Evolutionary conservation across 2,888 invertebrate species (phyloP).

Genomic region (Latrodectus elegans): DNA sequence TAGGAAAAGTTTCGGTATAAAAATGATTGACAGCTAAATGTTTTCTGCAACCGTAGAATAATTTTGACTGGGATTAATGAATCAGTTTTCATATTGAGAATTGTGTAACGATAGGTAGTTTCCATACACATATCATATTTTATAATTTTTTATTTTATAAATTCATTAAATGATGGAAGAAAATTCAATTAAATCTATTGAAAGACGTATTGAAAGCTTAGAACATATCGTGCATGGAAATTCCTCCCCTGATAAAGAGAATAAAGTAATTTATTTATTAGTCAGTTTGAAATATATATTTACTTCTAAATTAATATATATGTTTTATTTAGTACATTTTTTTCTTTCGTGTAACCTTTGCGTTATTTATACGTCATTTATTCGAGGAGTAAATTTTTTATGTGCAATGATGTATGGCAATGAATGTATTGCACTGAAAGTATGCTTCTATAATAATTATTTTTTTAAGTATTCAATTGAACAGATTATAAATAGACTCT

Average conservation of each 20-base stretch:
- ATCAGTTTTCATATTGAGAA: too few species aligned
- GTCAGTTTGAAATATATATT: background rate
- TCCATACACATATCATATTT: background rate
- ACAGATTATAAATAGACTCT: too few species aligned
- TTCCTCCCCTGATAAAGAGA: slow-evolving; percentile 28
- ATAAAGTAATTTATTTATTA: slow-evolving; percentile 22
- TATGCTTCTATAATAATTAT: too few species aligned
- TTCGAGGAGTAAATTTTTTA: too few species aligned
- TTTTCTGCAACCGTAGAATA: slow-evolving; percentile 21
- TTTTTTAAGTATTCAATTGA: too few species aligned
- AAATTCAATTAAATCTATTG: slow-evolving; percentile 24
- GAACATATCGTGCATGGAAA: slow-evolving; percentile 32
- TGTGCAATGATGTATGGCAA: too few species aligned
- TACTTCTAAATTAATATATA: too few species aligned
- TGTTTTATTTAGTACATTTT: too few species aligned
- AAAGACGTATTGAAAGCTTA: slow-evolving; percentile 38
- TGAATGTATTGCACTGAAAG: too few species aligned
- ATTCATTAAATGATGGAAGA: slow-evolving; percentile 23
- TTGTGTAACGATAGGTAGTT: too few species aligned
- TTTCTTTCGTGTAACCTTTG: too few species aligned
- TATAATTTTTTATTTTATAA: background rate
- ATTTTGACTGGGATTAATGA: background rate
- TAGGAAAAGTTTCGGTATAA: background rate
- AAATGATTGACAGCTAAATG: background rate
- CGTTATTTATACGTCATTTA: too few species aligned